Evolutionary conservation across 2,113 vertebrate genomes (phyloP).

Genomic region (Vidua macroura): DNA sequence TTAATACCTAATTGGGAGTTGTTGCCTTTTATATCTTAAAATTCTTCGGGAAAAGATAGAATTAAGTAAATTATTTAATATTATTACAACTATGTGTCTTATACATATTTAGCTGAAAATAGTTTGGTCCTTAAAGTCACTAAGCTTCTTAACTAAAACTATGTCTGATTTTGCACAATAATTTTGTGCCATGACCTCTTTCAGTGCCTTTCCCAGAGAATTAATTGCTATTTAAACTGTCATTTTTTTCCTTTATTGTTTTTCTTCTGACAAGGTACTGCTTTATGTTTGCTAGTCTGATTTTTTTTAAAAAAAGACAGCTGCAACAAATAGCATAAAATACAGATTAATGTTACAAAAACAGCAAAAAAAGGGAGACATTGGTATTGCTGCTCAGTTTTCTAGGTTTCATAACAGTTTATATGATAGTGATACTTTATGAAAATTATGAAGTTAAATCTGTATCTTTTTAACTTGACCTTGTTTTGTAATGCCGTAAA

Average conservation of each 20-base stretch:
- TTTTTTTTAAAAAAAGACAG: background rate
- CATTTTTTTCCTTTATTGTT: background rate
- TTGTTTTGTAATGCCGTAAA: background rate
- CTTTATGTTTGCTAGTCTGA: background rate
- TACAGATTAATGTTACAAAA: background rate
- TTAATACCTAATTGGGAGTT: background rate
- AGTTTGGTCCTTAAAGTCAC: background rate
- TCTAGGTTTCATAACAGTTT: background rate
- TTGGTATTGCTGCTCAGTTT: background rate
- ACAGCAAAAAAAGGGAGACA: background rate
- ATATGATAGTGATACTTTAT: background rate
- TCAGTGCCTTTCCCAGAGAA: background rate
- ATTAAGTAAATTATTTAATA: background rate
- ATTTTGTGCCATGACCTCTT: background rate
- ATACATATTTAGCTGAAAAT: background rate
- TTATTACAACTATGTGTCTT: background rate
- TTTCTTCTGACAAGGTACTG: background rate
- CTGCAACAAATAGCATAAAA: background rate
- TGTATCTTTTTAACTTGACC: background rate
- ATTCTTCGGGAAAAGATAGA: background rate
- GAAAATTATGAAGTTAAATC: background rate
- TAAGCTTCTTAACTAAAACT: background rate
- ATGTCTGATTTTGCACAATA: background rate
- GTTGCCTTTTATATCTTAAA: background rate
- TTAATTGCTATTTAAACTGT: background rate